Conservation (phyloP, 1,140 invertebrate species). For the Ptiloglossa arizonensis region DNA sequence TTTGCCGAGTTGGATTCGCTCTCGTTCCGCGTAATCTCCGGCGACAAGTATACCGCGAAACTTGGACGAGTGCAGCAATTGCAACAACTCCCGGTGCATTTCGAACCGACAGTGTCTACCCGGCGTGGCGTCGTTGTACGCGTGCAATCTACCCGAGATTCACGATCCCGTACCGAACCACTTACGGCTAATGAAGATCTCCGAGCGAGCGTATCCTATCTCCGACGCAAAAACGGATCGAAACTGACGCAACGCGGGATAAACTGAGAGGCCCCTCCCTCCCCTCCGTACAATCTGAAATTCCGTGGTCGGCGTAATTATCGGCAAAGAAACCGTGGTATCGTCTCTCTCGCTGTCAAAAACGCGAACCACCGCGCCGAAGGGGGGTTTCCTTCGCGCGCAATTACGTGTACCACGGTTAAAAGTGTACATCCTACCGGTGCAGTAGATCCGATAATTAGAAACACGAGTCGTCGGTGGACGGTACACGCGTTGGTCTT, state of each 20-base stretch:
- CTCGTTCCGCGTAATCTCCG: no score
- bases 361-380: constrained; percentile 4
- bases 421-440: not conserved
- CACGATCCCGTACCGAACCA: no score
- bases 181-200: not conserved
- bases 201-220: not conserved
- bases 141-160: not conserved
- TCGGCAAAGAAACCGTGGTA: not conserved
- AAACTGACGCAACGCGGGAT: not conserved
- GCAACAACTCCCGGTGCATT: no score
- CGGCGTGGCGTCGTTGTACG: no score
- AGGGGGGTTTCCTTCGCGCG: not conserved
- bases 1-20: no score
- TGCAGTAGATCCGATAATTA: constrained; percentile 11
- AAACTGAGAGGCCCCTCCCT: no score
- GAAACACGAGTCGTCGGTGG: no score
- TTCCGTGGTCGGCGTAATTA: no score
- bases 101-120: no score
- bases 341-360: constrained; percentile 14
- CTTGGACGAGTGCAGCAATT: no score
- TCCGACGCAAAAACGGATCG: not conserved
- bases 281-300: not conserved
- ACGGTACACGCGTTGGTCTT: not conserved
- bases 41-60: no score
- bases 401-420: not conserved